Base-by-base conservation (phyloP, 2,888 invertebrate species). In the Eudemis profundana region DNA sequence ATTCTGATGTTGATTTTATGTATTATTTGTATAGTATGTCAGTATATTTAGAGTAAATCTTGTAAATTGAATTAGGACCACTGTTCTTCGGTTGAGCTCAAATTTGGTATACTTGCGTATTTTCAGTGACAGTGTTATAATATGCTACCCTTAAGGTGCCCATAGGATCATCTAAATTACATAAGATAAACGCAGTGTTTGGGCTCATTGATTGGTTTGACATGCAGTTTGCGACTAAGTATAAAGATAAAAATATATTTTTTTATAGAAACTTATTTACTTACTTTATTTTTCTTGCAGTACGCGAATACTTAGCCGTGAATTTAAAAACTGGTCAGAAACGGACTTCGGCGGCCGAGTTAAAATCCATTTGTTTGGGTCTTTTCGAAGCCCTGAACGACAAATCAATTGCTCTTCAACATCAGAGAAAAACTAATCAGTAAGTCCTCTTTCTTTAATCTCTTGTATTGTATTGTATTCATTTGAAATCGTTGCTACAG, bases 371-470 rank as follows among this genome's bases (percentile, higher is more conserved):
- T 15, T 96, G 97, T 71, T 89, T 95, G 57, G 96, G 96, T 4
- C 87, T 98, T 40, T 92, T 97, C 74, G 97, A 98, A 81, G 95
- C 97, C 50, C 90, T 97, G 38, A 96, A 96, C 84, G 97, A 98
- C 80, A 97, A 97, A 87, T 96, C 95, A 53, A 92, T 96, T 66
- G 97, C 97, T 0, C 85, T 97, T 27, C 95, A 95, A 69, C 97
- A 97, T 87, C 97, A 97, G 76, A 94, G 96, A 76, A 96, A 96
- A 87, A 96, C 97, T 4, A 98, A 97, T 84, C 96, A 95, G 96
- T 96, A 92, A 79, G 87, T 2, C 33, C 2, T 33, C 8, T 33
- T 33, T 8, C 0, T 33, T 12, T 33, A 8, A 8, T 8, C 8
- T 5, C 8, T 2, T 33, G 33, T 12, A 8, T 33, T 5, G 5